Base-by-base conservation (phyloP, 2,888 invertebrate genomes). In the Xylophagus ater region DNA sequence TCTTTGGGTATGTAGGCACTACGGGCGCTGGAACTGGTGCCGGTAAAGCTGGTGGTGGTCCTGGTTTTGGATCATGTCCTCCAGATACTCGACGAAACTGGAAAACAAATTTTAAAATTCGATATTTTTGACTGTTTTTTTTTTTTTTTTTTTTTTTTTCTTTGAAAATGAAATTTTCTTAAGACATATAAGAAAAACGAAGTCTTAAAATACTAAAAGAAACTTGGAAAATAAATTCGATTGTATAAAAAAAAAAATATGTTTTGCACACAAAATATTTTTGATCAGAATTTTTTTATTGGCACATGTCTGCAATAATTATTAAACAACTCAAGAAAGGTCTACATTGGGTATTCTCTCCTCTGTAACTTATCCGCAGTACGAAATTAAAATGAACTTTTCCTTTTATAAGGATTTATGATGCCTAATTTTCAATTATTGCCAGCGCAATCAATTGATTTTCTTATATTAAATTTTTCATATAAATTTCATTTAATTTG, bases 31-130 rank as follows among this genome's bases (percentile, higher is more conserved):
- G 81, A 19, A 80, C 77, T 1, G 81, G 81, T 1, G 81, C 81
- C 10, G 81, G 81, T 28, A 79, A 59, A 18, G 78, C 76, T 18
- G 81, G 81, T 2, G 81, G 81, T n/a, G 81, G 73, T 9, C 80
- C 79, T 9, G 74, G 74, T 42, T 77, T 71, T 46, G 63, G 64
- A 55, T 70, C 71, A 55, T 65, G n/a, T n/a, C n/a, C 67, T 55
- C 66, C 66, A 46, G 71, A 64, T 47, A 68, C 66, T 47, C 70
- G 66, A 39, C 72, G 73, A 57, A 71, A 71, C 68, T 56, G 15
- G 10, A 46, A 46, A 65, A 54, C 9, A 36, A 7, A 24, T 17
- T 14, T 9, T 12, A 18, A 26, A 18, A 28, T 7, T 35, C 6
- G 23, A 8, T 8, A 23, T 23, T 23, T 23, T 23, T 23, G 58